Evolutionary conservation across 2,888 invertebrate species (phyloP), one percentile per base, ranked within the genome.

Genomic region (Eulithis testata): DNA sequence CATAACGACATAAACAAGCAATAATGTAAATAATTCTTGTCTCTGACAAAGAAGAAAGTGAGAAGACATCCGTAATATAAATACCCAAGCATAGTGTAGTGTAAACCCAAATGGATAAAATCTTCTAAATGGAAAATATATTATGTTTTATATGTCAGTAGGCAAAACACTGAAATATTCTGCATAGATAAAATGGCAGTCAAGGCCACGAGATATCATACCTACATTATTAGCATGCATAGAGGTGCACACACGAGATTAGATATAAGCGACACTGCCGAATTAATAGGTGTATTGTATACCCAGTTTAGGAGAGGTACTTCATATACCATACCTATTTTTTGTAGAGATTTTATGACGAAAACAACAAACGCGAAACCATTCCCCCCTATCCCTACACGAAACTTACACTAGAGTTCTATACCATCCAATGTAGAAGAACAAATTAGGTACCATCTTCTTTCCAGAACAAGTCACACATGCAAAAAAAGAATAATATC

Each of bases 121-220:
- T 11, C 21, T n/a, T 40, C 9, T 14, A 21, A 11, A 11, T 11
- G 14, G 21, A 12, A 21, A 53, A 60, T 4, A 8, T 12, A 37
- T 37, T 52, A 37, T 21, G 36, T 45, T 76, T 83, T 82, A 79
- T 85, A 77, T 86, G 84, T 84, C 84, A 82, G 76, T 73, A 73
- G 66, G 76, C 75, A 76, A 65, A 71, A 71, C 65, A 65, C 60
- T 69, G 72, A 80, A 81, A 82, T 81, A 84, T 83, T 82, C 73
- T 76, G 75, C 63, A 66, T 63, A 78, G 87, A 89, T 89, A 88
- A 87, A 73, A 44, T 64, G 72, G 60, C 79, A 84, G 83, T 85
- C 90, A 90, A 90, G 90, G 91, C 77, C 87, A 76, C 55, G 51
- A 75, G 76, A 77, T 84, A 85, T 83, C 81, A 81, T 77, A 45